Evolutionary conservation across 2,888 invertebrate genomes (phyloP), one percentile per base, ranked within the genome.

Genomic region (Entomobrya proxima): DNA sequence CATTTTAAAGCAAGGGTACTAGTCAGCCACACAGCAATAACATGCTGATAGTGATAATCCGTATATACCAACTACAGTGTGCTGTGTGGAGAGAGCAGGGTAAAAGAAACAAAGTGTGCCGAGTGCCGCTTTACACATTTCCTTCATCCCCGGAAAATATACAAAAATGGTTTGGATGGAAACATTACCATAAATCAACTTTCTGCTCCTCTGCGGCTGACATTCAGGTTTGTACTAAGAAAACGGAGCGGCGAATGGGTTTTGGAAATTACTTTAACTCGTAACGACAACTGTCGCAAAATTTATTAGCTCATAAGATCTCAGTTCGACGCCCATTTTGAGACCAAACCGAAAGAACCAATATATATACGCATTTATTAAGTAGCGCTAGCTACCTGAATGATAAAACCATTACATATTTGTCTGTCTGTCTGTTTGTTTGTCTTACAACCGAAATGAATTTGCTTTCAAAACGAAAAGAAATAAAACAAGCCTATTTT

Each of bases 291-390:
- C 90, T 90, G 90, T 90, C 89, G 89, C 90, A 90, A 90, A 90
- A 90, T 90, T 90, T 90, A 90, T 90, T 90, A 90, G 90, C 90
- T 90, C 90, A 90, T 90, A 90, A 90, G 90, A 90, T 90, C 88
- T 87, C 89, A 88, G 90, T 89, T 90, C 89, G 89, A 90, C 89
- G 89, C 90, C 90, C 89, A 90, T 90, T 90, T 75, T 82, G 67
- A 88, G 84, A 86, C 77, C 82, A 79, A 85, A n/a, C n/a, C n/a
- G n/a, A 58, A 81, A 69, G 69, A 81, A 76, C 69, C 87, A 86
- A 88, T 88, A 87, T 87, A 89, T 86, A 18, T 1, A 37, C 21
- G 40, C 24, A 69, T 32, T 32, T 24, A 50, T 75, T 47, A 30
- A 72, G n/a, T n/a, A n/a, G n/a, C n/a, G n/a, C n/a, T n/a, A n/a